Conservation (phyloP, 2,888 invertebrate genomes). For the Caenorhabditis becei region DNA sequence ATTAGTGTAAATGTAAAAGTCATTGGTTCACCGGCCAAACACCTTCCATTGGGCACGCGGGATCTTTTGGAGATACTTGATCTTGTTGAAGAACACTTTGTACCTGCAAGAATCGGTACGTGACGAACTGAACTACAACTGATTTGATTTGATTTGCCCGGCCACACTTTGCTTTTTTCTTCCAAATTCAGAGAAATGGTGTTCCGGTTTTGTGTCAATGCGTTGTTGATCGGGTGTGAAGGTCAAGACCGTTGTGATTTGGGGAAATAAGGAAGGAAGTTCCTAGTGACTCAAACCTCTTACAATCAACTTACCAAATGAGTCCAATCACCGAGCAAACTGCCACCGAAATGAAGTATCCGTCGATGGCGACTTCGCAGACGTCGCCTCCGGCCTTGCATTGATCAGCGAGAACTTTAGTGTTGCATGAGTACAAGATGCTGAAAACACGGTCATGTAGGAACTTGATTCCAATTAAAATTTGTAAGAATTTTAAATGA, state of each 20-base stretch:
- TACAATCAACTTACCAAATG: constrained; percentile 71
- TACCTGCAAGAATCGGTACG: constrained; percentile 63
- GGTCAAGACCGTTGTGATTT: constrained; percentile 25
- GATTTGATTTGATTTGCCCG: constrained; percentile 10
- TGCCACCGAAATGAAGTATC: constrained; percentile 79
- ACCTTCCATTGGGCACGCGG: constrained; percentile 80
- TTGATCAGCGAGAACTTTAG: constrained; percentile 75
- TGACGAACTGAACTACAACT: constrained; percentile 7
- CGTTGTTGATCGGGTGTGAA: constrained; percentile 15
- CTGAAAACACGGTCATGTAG: too few relatives aligned
- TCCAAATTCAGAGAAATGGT: constrained; percentile 7
- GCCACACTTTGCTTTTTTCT: constrained; percentile 2
- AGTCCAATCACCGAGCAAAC: constrained; percentile 77
- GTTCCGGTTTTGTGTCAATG: constrained; percentile 2
- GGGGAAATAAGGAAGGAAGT: constrained; percentile 22
- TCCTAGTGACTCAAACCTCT: background rate
- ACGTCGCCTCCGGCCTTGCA: constrained; percentile 78
- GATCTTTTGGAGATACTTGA: constrained; percentile 80
- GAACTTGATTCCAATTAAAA: too few relatives aligned
- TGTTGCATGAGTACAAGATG: constrained; percentile 76
- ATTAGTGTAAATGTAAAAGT: constrained; percentile 7
- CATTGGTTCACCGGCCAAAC: constrained; percentile 61
- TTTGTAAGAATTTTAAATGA: background rate
- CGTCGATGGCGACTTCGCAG: constrained; percentile 78
- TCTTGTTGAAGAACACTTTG: constrained; percentile 77